These are phyloP conservation scores for Pomacea canaliculata DNA, from an alignment of 2,888 invertebrate species.

Conservation along the genomic window DNA sequence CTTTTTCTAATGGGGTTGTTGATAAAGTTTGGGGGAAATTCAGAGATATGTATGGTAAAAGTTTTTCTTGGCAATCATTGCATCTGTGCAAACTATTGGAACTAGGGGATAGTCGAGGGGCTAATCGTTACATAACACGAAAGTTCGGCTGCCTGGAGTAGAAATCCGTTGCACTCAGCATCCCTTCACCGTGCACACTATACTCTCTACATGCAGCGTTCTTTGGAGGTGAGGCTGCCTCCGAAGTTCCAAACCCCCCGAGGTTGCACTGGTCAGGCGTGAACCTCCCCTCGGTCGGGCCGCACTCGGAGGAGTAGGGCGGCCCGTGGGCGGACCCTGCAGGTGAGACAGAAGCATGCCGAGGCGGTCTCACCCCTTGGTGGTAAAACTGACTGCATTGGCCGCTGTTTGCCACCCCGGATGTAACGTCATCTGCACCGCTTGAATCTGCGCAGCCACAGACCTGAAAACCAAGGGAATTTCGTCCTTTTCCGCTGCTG, in stretches of 20 bases:
- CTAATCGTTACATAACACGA: conserved; percentile 4
- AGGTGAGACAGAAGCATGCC: conserved; percentile 15
- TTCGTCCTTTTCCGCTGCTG: background rate
- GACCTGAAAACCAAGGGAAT: too few relatives aligned
- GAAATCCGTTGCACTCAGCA: background rate
- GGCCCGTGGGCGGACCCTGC: conserved; percentile 3
- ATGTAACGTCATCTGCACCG: background rate
- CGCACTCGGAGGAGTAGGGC: conserved; percentile 4
- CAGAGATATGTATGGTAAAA: too few relatives aligned
- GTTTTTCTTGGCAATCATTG: too few relatives aligned
- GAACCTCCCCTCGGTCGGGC: conserved; percentile 2
- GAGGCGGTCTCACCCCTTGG: background rate
- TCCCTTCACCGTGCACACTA: too few relatives aligned
- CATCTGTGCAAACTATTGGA: too few relatives aligned
- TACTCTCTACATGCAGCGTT: too few relatives aligned
- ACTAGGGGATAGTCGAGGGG: too few relatives aligned
- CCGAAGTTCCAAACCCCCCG: background rate
- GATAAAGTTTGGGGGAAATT: too few relatives aligned
- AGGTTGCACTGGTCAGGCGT: conserved; percentile 5
- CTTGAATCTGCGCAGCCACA: background rate
- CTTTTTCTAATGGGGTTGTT: too few relatives aligned
- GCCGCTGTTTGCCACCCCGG: background rate
- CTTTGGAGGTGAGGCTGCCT: conserved; percentile 1
- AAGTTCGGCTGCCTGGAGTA: conserved; percentile 5
- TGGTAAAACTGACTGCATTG: background rate